A percentile compares a stretch with the other conserved stretches of the same genome.
These are phyloP conservation scores for Volucella inflata DNA, from an alignment of 2,888 invertebrate genomes.

Conservation along the genomic window DNA sequence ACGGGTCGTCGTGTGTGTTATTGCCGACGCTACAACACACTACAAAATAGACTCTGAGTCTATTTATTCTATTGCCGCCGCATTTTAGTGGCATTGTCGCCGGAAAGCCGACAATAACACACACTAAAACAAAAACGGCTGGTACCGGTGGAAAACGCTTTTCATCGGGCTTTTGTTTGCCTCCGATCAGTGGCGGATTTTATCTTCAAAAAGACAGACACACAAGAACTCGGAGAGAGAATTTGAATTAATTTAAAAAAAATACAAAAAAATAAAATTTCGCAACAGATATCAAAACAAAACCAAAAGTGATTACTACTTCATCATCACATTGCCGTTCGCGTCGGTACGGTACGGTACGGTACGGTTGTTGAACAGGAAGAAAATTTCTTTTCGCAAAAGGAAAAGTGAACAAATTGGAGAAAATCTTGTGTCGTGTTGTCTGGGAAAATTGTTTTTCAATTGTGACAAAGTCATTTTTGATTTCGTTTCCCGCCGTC, in stretches of 20 bases:
- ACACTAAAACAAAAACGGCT: conserved; percentile 19
- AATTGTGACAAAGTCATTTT: conserved; percentile 3
- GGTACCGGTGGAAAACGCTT: conserved; percentile 28
- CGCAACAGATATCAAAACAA: conserved; percentile 35
- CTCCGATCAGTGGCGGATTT: conserved; percentile 56
- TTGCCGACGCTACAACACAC: conserved; percentile 18
- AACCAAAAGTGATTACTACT: conserved; percentile 48
- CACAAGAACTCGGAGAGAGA: neutral
- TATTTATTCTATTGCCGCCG: conserved; percentile 20
- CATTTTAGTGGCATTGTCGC: conserved; percentile 39
- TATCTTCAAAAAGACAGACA: conserved; percentile 35
- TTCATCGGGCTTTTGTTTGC: conserved; percentile 21
- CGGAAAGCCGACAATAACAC: conserved; percentile 28
- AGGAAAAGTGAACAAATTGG: neutral
- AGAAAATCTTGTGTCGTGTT: neutral
- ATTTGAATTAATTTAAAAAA: too few species aligned
- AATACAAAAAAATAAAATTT: conserved; percentile 30
- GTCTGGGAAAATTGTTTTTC: neutral
- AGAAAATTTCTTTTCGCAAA: conserved; percentile 12
- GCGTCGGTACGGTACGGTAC: conserved; percentile 12
- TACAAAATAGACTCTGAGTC: neutral
- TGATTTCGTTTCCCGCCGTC: neutral
- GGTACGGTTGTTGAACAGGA: neutral
- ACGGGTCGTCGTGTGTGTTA: conserved; percentile 38
- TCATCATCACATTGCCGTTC: conserved; percentile 28